Evolutionary conservation across 2,888 invertebrate genomes (phyloP), one percentile per base, ranked within the genome.

Genomic region (Arrhopalites spinosus): DNA sequence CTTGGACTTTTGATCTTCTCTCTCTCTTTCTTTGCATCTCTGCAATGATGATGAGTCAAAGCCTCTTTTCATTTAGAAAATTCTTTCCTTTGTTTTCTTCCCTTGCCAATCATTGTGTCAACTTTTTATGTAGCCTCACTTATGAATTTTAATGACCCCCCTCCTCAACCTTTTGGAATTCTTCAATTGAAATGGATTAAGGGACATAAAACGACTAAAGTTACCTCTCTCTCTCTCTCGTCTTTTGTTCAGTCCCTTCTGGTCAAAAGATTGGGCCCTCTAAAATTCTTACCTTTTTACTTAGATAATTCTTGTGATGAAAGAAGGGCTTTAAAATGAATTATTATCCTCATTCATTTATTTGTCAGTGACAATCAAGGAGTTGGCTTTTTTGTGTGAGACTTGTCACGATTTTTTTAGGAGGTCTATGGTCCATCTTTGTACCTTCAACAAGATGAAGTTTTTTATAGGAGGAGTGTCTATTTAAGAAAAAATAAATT

Each of bases 91-190:
- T 29, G 72, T 72, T 63, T 68, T 66, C 27, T 15, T 61, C 27
- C 50, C 53, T 53, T 73, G 73, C 67, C 73, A 73, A 73, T 73
- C 73, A 73, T 56, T n/a, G 47, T 73, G 73, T 73, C 73, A 73
- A 71, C 71, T 71, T 64, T 36, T 36, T 36, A 64, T 25, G 30
- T 17, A 11, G 23, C 36, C 53, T 50, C 45, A 20, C 73, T 73
- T 67, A 66, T 73, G 67, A 73, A 73, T 73, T 73, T 66, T 73
- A 73, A 73, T 73, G 67, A 71, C 59, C 25, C 30, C 27, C n/a
- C 30, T 47, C 5, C 8, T 63, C 15, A 13, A 8, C n/a, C 36
- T 30, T 20, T 20, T 64, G 17, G 64, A 64, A 30, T 64, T 15
- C 61, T n/a, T 64, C 64, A 69, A 59, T n/a, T 59, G 71, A 71